These are phyloP conservation scores for Diogma glabrata DNA, from an alignment of 2,888 invertebrate species.

Conservation along the genomic window DNA sequence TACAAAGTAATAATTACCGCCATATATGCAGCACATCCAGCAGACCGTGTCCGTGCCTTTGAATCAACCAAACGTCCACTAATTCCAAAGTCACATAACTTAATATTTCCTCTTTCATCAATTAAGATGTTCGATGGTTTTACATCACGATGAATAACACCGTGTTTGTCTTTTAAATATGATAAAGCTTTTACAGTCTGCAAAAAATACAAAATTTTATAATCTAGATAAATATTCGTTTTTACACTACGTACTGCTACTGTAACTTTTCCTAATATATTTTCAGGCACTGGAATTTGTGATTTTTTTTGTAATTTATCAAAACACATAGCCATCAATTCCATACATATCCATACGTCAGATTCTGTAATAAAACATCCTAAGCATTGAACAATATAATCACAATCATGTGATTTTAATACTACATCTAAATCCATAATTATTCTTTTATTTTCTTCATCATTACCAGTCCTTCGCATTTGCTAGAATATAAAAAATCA, in stretches of 20 bases:
- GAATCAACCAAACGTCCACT: slow-evolving; percentile 96
- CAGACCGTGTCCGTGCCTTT: slow-evolving; percentile 92
- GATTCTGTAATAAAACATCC: slow-evolving; percentile 96
- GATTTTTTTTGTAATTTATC: slow-evolving; percentile 87
- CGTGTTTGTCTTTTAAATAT: slow-evolving; percentile 94
- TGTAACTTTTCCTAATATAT: slow-evolving; percentile 92
- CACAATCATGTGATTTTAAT: slow-evolving; percentile 92
- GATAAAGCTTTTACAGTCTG: slow-evolving; percentile 92
- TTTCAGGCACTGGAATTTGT: slow-evolving; percentile 86
- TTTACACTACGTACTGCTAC: slow-evolving; percentile 62
- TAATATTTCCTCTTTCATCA: slow-evolving; percentile 89
- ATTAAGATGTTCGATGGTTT: slow-evolving; percentile 98
- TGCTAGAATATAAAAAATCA: slow-evolving; percentile 56
- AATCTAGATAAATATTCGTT: too few species aligned
- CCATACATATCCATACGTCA: slow-evolving; percentile 99
- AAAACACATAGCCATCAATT: slow-evolving; percentile 97
- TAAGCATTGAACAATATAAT: slow-evolving; percentile 91
- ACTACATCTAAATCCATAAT: slow-evolving; percentile 99
- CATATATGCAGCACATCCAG: slow-evolving; percentile 99
- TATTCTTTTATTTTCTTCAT: slow-evolving; percentile 94
- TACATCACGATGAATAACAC: slow-evolving; percentile 95
- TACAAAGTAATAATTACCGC: slow-evolving; percentile 67
- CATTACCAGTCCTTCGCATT: slow-evolving; percentile 95
- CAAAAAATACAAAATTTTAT: slow-evolving; percentile 20
- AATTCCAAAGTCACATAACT: slow-evolving; percentile 99